phyloP scores from a whole-genome alignment of 2,113 vertebrate species.

The Neogobius melanostomus region DNA sequence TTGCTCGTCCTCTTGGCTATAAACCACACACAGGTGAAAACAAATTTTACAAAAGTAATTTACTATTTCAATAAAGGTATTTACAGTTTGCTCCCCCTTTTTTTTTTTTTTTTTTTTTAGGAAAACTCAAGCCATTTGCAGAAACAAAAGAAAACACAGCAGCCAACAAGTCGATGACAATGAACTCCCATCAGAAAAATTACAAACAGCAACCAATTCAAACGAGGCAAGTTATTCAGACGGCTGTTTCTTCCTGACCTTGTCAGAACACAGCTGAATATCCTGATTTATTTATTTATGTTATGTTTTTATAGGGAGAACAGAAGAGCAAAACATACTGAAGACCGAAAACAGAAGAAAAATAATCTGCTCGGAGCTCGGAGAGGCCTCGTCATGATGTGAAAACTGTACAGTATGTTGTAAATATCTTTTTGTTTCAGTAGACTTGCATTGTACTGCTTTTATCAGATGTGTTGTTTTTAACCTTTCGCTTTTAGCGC shows the following conservation, averaged over 20 bases:
- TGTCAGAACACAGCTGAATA: background rate
- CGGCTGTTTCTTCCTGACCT: background rate
- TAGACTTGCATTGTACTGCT: slow-evolving; percentile 8
- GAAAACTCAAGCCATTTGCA: slow-evolving; percentile 88
- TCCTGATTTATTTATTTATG: background rate
- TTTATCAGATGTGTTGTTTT: background rate
- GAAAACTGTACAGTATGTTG: slow-evolving; percentile 39
- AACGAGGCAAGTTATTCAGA: slow-evolving; percentile 74
- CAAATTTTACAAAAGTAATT: accelerated
- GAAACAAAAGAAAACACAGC: slow-evolving; percentile 76
- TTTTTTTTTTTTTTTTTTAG: slow-evolving; percentile 59
- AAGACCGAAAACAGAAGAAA: slow-evolving; percentile 86
- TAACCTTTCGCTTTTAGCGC: background rate
- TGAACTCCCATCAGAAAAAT: slow-evolving; percentile 72
- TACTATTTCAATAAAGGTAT: no score
- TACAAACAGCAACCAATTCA: slow-evolving; percentile 87
- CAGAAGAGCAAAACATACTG: slow-evolving; percentile 73
- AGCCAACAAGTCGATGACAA: slow-evolving; percentile 57
- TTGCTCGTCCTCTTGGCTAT: slow-evolving; percentile 87
- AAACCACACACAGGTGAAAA: slow-evolving; percentile 83
- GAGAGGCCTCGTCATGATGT: slow-evolving; percentile 77
- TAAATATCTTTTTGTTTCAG: slow-evolving; percentile 38
- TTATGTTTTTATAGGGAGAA: slow-evolving; percentile 81
- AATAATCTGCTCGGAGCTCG: slow-evolving; percentile 75
- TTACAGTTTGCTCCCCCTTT: background rate